Evolutionary conservation across 2,113 vertebrate species (phyloP), one percentile per base, ranked within the genome.

Genomic region (Poeciliopsis turrubarensis): DNA sequence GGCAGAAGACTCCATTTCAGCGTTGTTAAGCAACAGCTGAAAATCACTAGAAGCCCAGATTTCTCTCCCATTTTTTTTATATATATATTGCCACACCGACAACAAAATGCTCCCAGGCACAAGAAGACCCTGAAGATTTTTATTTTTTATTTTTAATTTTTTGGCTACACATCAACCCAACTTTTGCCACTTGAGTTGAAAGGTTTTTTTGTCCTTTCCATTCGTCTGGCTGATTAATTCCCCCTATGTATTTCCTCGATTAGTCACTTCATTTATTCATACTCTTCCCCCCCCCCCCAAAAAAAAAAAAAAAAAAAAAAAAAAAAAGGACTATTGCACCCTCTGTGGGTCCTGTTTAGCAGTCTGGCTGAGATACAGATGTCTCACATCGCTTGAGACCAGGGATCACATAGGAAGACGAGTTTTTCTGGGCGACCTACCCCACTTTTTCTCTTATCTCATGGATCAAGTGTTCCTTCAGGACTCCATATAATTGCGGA

Each of bases 381-480:
- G 74, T 87, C 90, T 86, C 82, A 74, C 76, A 71, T 81, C 72
- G 73, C 81, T 78, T 87, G 92, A 95, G 93, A 94, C 92, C 95
- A 92, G 95, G 95, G 93, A 94, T 86, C 77, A 92, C 96, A 88
- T 95, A 96, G 94, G 94, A 91, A 95, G 94, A 95, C 91, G 86
- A 95, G 93, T 95, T 93, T 94, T 94, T 95, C 89, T 93, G 86
- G 90, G 64, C 87, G 83, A 88, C 65, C 93, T 93, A 92, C 89
- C 70, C 92, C 94, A 92, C 94, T 94, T 96, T 96, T 93, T 95
- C 93, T 95, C 95, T 94, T 96, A 96, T 97, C 96, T 99, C 94
- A 98, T 74, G 96, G 96, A 97, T 96, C 97, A 95, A 97, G 97
- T 98, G 92, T 99, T 99, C 96, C 95, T 98, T 98, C 96, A 96